phyloP scores from a whole-genome alignment of 2,113 vertebrate species.

The Plecotus auritus region DNA sequence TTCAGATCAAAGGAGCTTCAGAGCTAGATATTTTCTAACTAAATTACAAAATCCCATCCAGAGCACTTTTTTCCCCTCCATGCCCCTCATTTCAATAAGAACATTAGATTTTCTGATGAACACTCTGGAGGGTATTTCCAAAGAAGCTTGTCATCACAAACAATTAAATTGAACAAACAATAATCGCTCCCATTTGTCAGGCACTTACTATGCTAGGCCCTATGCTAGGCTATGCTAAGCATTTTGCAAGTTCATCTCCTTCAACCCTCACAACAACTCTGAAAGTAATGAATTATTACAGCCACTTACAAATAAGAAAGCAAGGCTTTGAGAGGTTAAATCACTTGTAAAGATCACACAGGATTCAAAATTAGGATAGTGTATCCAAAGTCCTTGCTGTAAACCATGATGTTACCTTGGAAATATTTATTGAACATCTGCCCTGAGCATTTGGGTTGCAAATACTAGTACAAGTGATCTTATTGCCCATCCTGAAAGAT shows the following conservation, averaged over 20 bases:
- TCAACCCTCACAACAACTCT: neutral
- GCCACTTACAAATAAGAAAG: conserved; percentile 17
- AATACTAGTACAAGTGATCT: neutral
- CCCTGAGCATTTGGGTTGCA: neutral
- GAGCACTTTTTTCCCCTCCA: neutral
- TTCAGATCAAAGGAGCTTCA: conserved; percentile 53
- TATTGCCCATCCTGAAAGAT: neutral
- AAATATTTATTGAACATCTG: neutral
- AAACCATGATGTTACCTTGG: neutral
- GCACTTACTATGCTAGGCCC: neutral
- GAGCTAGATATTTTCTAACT: conserved; percentile 38
- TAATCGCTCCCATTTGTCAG: neutral
- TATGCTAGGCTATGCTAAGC: neutral
- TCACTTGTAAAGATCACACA: neutral
- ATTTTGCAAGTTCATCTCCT: conserved; percentile 21
- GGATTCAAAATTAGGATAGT: neutral
- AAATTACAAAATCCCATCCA: conserved; percentile 48
- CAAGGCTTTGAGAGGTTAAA: neutral
- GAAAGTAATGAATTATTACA: neutral
- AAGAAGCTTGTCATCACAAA: conserved; percentile 37
- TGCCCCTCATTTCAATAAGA: neutral
- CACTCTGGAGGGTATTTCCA: conserved; percentile 40
- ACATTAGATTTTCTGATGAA: conserved; percentile 17
- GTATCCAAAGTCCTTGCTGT: neutral
- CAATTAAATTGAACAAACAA: conserved; percentile 49